phyloP scores from a whole-genome alignment of 1,140 invertebrate species.

The Drosophila saltans region DNA sequence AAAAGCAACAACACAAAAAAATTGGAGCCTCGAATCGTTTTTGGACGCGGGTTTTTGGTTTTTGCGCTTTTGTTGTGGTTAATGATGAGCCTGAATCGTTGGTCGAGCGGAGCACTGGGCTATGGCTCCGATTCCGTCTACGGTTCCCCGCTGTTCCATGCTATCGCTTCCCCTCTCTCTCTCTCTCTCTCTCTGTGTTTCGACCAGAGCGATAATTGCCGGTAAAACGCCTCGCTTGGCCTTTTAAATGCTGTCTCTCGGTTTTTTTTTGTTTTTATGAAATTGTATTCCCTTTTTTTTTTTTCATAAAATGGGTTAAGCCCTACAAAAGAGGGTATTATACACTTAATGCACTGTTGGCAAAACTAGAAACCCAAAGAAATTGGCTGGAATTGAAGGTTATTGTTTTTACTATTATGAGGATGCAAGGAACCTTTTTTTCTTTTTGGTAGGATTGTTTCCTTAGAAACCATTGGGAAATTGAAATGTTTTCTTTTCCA shows the following conservation, averaged over 20 bases:
- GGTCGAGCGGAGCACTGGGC: constrained; percentile 29
- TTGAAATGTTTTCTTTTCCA: no score
- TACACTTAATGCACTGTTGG: not conserved
- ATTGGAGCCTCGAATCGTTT: constrained; percentile 47
- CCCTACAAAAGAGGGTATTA: constrained; percentile 31
- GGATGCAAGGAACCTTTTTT: no score
- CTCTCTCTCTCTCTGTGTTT: not conserved
- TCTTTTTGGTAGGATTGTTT: no score
- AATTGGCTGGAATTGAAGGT: no score
- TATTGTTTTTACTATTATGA: no score
- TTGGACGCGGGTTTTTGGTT: constrained; percentile 53
- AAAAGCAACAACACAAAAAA: not conserved
- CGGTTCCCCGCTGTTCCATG: not conserved
- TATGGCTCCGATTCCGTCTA: constrained; percentile 28
- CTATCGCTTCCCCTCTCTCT: not conserved
- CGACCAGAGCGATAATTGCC: constrained; percentile 74
- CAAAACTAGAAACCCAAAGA: no score
- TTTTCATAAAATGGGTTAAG: constrained; percentile 43
- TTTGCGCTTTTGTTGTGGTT: constrained; percentile 72
- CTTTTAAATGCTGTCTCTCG: constrained; percentile 76
- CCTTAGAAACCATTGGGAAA: no score
- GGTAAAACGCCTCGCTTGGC: constrained; percentile 80
- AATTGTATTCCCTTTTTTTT: constrained; percentile 45
- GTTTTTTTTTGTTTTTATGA: constrained; percentile 41
- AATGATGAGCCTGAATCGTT: constrained; percentile 63